These are phyloP conservation scores for Pseudomugil tenellus DNA, from an alignment of 2,797 vertebrate genomes.

Conservation along the genomic window DNA sequence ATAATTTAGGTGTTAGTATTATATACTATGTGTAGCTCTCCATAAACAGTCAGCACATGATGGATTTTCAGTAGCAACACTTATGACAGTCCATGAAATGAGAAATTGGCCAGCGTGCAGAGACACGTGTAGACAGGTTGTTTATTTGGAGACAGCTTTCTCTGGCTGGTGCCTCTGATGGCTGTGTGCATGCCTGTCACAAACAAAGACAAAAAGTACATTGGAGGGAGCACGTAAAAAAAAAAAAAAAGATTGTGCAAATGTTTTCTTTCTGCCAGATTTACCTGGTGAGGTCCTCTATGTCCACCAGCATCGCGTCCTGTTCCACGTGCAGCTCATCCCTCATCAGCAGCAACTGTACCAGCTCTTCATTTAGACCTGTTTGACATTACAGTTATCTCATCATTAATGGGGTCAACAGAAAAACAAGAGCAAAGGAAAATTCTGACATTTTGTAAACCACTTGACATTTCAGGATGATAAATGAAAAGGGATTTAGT, in stretches of 20 bases:
- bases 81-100: conserved; percentile 43
- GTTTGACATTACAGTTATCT: conserved; percentile 1
- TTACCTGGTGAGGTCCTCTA: conserved; percentile 96
- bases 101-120: conserved; percentile 48
- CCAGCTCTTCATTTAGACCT: conserved; percentile 96
- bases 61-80: conserved; percentile 55
- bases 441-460: neutral
- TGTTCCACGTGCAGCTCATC: conserved; percentile 97
- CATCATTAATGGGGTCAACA: neutral
- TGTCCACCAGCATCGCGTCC: conserved; percentile 97
- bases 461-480: neutral
- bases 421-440: neutral
- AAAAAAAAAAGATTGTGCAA: neutral
- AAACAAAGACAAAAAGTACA: conserved; percentile 12
- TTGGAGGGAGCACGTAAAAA: conserved; percentile 10
- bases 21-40: conserved; percentile 26
- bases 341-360: conserved; percentile 92
- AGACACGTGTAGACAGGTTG: conserved; percentile 14
- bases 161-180: conserved; percentile 94
- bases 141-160: conserved; percentile 90
- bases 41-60: conserved; percentile 52
- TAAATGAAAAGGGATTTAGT: neutral
- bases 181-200: conserved; percentile 90
- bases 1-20: conserved; percentile 31
- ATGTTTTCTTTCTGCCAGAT: neutral